Evolutionary conservation across 2,113 vertebrate genomes (phyloP).

Genomic region (Saccopteryx bilineata): DNA sequence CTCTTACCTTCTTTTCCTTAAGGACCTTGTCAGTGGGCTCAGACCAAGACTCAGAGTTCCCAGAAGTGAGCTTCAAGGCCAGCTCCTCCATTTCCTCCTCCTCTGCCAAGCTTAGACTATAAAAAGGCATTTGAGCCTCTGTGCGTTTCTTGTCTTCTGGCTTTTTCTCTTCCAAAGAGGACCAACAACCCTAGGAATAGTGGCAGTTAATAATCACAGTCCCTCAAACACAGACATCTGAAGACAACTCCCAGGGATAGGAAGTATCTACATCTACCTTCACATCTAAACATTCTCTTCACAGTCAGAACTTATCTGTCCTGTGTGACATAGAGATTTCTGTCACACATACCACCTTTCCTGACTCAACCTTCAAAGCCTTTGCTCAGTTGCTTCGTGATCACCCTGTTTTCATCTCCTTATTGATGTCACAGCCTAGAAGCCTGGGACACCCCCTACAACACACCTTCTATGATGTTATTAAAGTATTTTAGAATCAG

Average conservation of each 20-base stretch:
- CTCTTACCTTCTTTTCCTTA: slow-evolving; percentile 76
- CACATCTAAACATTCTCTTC: background rate
- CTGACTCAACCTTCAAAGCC: background rate
- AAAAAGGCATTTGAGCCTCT: slow-evolving; percentile 70
- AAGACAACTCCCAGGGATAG: background rate
- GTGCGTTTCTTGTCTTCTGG: background rate
- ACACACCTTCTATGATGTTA: background rate
- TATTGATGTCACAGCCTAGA: background rate
- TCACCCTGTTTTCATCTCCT: background rate
- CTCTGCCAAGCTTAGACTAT: slow-evolving; percentile 74
- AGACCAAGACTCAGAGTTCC: background rate
- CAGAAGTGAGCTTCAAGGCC: background rate
- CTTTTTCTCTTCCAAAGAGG: slow-evolving; percentile 2
- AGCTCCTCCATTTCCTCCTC: slow-evolving; percentile 1
- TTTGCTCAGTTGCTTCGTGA: background rate
- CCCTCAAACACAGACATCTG: background rate
- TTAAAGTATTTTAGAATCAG: background rate
- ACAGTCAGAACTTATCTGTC: background rate
- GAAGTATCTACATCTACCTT: background rate
- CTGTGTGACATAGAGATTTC: background rate
- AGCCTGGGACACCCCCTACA: background rate
- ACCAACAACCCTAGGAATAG: background rate
- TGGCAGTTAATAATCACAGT: background rate
- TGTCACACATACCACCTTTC: background rate
- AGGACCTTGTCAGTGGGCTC: slow-evolving; percentile 53